Conservation (phyloP, 2,888 invertebrate genomes). For the Anodontia alba region DNA sequence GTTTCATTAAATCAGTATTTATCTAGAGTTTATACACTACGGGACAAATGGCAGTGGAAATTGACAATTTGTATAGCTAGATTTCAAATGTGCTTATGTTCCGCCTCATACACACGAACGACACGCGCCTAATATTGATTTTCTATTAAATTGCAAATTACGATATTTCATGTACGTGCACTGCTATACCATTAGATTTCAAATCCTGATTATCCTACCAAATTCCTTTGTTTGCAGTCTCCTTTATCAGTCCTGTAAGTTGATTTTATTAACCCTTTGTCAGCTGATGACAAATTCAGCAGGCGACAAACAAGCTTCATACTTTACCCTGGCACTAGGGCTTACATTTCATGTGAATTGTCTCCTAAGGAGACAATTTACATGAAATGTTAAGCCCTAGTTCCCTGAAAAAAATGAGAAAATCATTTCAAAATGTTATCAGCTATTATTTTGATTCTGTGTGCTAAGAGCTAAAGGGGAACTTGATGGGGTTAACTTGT, state of each 20-base stretch:
- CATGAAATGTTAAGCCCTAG: too few species aligned
- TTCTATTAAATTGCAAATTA: slow-evolving; percentile 63
- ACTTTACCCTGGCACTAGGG: too few species aligned
- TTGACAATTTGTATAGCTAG: slow-evolving; percentile 9
- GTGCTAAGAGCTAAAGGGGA: too few species aligned
- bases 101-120: slow-evolving; percentile 17
- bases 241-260: neutral
- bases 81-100: slow-evolving; percentile 28
- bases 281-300: too few species aligned
- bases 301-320: too few species aligned
- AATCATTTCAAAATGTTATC: too few species aligned
- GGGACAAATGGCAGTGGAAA: neutral
- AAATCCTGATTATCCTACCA: neutral
- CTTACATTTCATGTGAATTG: too few species aligned
- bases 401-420: too few species aligned
- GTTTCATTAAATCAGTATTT: slow-evolving; percentile 6
- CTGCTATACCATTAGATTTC: slow-evolving; percentile 7
- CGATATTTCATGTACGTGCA: slow-evolving; percentile 49
- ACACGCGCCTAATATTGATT: slow-evolving; percentile 61
- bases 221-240: slow-evolving; percentile 28
- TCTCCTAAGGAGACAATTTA: too few species aligned
- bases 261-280: neutral
- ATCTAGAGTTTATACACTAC: neutral
- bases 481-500: neutral
- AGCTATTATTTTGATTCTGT: too few species aligned